A percentile compares a stretch with the other conserved stretches of the same genome.
phyloP scores from a whole-genome alignment of 1,140 invertebrate genomes.

The Cotesia vestalis region DNA sequence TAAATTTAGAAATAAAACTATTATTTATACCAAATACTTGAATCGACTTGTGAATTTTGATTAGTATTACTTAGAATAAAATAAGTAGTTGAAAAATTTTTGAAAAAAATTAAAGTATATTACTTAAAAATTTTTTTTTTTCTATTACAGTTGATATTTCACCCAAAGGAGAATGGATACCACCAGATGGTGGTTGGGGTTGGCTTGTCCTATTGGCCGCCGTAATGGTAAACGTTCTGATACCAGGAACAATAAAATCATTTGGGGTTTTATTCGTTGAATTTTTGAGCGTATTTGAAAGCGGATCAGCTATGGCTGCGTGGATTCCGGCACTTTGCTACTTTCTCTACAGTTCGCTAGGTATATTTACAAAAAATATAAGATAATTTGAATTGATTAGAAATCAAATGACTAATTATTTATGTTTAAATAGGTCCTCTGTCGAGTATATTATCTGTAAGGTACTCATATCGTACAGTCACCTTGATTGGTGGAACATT shows the following conservation, averaged over 20 bases:
- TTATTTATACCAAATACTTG: too few relatives aligned
- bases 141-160: slow-evolving; percentile 37
- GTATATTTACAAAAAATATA: slow-evolving; percentile 62
- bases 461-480: slow-evolving; percentile 90
- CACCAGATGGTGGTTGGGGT: slow-evolving; percentile 80
- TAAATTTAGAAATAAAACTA: too few relatives aligned
- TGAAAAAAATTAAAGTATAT: not conserved
- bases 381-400: slow-evolving; percentile 8
- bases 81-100: too few relatives aligned
- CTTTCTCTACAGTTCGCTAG: slow-evolving; percentile 85
- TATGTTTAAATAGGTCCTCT: slow-evolving; percentile 77
- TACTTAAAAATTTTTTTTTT: slow-evolving; percentile 2
- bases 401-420: slow-evolving; percentile 29
- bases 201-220: slow-evolving; percentile 84
- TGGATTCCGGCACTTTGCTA: slow-evolving; percentile 87
- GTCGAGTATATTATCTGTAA: slow-evolving; percentile 87
- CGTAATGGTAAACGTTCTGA: slow-evolving; percentile 82
- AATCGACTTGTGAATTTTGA: too few relatives aligned
- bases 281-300: slow-evolving; percentile 79
- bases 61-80: too few relatives aligned
- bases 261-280: slow-evolving; percentile 86
- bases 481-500: slow-evolving; percentile 86
- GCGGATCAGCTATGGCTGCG: slow-evolving; percentile 75
- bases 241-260: slow-evolving; percentile 87
- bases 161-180: slow-evolving; percentile 65